phyloP scores from a whole-genome alignment of 2,888 invertebrate genomes.

The Nomada hirtipes region DNA sequence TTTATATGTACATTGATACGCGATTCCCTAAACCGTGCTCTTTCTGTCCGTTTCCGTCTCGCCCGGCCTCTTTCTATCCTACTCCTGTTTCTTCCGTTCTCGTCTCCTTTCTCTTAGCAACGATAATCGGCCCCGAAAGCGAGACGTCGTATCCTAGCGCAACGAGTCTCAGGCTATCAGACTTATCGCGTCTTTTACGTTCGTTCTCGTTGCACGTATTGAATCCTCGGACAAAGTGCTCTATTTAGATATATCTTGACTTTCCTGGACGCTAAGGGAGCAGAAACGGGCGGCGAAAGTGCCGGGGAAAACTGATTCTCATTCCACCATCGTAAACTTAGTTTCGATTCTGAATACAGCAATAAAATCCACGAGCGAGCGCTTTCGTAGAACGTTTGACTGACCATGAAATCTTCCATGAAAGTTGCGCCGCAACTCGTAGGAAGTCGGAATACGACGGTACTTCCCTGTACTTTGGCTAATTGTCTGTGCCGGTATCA shows the following conservation, averaged over 20 bases:
- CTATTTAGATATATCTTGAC: constrained; percentile 18
- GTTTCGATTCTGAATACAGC: constrained; percentile 61
- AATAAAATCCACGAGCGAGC: constrained; percentile 62
- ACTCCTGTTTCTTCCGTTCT: background rate
- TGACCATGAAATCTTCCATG: constrained; percentile 62
- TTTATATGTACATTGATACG: constrained; percentile 10
- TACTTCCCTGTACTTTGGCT: constrained; percentile 4
- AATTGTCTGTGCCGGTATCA: constrained; percentile 31
- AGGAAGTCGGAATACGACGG: constrained; percentile 20
- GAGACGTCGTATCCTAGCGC: constrained; percentile 26
- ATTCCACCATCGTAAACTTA: constrained; percentile 65
- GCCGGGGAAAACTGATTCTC: constrained; percentile 57
- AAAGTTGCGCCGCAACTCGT: constrained; percentile 59
- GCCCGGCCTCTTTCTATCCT: background rate
- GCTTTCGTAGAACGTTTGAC: constrained; percentile 64
- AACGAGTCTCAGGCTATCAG: background rate
- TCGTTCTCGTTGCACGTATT: background rate
- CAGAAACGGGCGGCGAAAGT: constrained; percentile 43
- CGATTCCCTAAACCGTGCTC: constrained; percentile 25
- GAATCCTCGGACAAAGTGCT: constrained; percentile 16
- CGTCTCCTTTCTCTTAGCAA: constrained; percentile 11
- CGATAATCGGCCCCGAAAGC: constrained; percentile 56
- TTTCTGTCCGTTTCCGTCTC: background rate
- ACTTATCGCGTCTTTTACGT: constrained; percentile 26
- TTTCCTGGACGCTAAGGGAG: constrained; percentile 7